Percentiles rank a stretch among this genome's conserved stretches.
phyloP scores from a whole-genome alignment of 2,113 vertebrate genomes.

The Zapus hudsonius region DNA sequence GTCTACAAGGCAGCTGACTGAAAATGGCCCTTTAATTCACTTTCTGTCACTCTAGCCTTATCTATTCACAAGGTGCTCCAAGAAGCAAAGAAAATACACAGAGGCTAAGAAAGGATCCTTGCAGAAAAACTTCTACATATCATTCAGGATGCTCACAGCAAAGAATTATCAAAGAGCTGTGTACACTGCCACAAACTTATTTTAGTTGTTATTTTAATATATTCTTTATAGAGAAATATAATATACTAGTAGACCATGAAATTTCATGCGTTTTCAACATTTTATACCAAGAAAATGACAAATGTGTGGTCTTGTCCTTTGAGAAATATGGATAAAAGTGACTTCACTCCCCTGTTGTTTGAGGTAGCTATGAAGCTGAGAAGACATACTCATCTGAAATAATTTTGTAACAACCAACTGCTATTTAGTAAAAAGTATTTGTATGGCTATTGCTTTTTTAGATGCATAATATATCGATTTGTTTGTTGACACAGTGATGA shows the following conservation, averaged over 20 bases:
- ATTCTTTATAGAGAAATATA: background rate
- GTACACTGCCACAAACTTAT: no score
- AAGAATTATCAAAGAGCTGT: background rate
- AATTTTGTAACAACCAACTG: no score
- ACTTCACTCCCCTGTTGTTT: fast-evolving
- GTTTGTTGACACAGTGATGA: background rate
- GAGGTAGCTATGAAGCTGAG: background rate
- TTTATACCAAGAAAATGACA: background rate
- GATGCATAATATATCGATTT: background rate
- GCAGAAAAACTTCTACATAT: fast-evolving
- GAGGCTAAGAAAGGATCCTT: background rate
- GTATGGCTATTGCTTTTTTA: background rate
- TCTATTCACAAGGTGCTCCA: background rate
- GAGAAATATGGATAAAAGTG: background rate
- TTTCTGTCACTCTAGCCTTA: background rate
- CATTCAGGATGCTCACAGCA: background rate
- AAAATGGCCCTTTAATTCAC: background rate
- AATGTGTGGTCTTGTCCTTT: background rate
- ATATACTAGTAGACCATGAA: background rate
- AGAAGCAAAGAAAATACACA: background rate
- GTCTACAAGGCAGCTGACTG: background rate
- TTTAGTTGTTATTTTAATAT: background rate
- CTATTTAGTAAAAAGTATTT: background rate
- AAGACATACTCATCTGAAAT: background rate
- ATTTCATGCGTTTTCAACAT: background rate